Evolutionary conservation across 2,113 vertebrate genomes (phyloP).

Genomic region (Sceloporus undulatus): DNA sequence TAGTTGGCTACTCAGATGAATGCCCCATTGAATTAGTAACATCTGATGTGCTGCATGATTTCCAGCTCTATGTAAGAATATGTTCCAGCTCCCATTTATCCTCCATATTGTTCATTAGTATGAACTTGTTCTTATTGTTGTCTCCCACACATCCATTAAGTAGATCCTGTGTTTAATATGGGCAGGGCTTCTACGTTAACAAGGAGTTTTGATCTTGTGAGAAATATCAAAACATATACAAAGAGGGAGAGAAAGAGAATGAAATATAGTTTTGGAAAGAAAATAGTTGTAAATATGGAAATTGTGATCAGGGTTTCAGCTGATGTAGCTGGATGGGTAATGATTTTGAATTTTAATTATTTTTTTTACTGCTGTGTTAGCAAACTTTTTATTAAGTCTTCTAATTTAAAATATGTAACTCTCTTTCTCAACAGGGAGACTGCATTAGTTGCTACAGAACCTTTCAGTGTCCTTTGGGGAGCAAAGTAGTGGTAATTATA

Average conservation of each 20-base stretch:
- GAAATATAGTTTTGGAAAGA: not conserved
- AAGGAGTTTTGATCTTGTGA: not conserved
- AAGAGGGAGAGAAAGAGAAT: not conserved
- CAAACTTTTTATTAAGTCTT: not conserved
- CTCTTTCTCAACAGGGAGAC: constrained; percentile 76
- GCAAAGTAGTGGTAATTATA: constrained; percentile 83
- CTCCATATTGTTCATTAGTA: not conserved
- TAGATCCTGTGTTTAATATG: not conserved
- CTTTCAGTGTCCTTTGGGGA: constrained; percentile 78
- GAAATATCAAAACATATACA: not conserved
- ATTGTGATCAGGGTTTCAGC: not conserved
- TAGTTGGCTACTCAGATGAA: not conserved
- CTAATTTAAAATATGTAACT: constrained; percentile 41
- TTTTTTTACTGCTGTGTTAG: not conserved
- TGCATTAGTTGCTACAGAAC: constrained; percentile 79
- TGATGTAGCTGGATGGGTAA: not conserved
- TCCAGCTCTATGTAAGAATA: not conserved
- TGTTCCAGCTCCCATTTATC: not conserved
- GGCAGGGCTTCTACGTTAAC: not conserved
- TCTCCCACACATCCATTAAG: not conserved
- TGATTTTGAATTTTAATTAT: not conserved
- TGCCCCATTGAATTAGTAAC: not conserved
- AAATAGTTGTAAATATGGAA: not conserved
- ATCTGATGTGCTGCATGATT: too few species aligned
- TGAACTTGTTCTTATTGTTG: not conserved